These are phyloP conservation scores for Limulus polyphemus DNA, from an alignment of 2,888 invertebrate species.

Conservation along the genomic window DNA sequence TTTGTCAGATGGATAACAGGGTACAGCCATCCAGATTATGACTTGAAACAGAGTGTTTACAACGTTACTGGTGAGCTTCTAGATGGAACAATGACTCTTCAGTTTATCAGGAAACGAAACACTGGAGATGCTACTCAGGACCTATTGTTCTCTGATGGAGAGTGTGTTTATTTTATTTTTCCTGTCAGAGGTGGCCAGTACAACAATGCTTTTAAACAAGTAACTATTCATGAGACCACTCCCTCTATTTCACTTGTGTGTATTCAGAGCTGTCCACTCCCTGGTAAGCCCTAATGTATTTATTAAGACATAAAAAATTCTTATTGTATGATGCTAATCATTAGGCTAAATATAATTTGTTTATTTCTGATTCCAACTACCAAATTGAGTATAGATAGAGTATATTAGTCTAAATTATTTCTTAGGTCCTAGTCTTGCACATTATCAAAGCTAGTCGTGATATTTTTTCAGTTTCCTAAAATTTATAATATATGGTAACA, in stretches of 20 bases:
- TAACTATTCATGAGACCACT: conserved; percentile 58
- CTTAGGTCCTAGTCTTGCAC: too few species aligned
- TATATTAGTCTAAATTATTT: too few species aligned
- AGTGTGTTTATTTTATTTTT: conserved; percentile 76
- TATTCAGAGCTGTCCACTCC: conserved; percentile 53
- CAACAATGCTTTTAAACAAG: conserved; percentile 69
- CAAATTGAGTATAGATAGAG: too few species aligned
- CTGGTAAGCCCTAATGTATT: too few species aligned
- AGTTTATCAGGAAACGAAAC: conserved; percentile 60
- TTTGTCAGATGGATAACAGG: conserved; percentile 59
- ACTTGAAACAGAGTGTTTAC: conserved; percentile 57
- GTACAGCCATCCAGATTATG: conserved; percentile 48
- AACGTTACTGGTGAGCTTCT: conserved; percentile 56
- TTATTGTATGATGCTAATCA: too few species aligned
- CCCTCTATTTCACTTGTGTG: conserved; percentile 66
- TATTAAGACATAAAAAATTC: too few species aligned
- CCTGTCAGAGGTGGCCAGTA: conserved; percentile 68
- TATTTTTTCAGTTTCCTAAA: too few species aligned
- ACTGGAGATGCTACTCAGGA: conserved; percentile 57
- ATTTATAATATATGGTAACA: too few species aligned
- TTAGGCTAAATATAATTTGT: too few species aligned
- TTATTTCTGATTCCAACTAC: too few species aligned
- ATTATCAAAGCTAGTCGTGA: too few species aligned
- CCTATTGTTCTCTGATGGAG: conserved; percentile 62
- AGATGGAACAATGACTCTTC: conserved; percentile 62